A percentile compares a stretch with the other conserved stretches of the same genome.
phyloP scores from a whole-genome alignment of 2,888 invertebrate species.

The Rhagophthalmus giganteus region DNA sequence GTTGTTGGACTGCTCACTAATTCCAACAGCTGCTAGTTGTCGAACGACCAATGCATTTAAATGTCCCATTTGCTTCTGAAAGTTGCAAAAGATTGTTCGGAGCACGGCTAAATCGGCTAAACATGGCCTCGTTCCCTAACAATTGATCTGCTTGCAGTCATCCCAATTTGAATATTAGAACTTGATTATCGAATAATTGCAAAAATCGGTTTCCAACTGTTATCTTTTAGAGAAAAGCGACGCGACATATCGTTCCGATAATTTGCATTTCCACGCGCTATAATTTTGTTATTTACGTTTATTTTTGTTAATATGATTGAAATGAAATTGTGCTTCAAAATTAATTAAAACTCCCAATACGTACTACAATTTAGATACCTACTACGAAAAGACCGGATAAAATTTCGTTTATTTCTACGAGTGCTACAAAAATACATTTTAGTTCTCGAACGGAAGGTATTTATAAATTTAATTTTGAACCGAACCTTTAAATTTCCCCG shows the following conservation, averaged over 20 bases:
- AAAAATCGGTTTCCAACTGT: slow-evolving; percentile 9
- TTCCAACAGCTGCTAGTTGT: slow-evolving; percentile 26
- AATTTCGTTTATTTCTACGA: not conserved
- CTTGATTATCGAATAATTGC: slow-evolving; percentile 21
- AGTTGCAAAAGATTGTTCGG: slow-evolving; percentile 40
- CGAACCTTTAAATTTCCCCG: not conserved
- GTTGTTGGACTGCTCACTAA: slow-evolving; percentile 18
- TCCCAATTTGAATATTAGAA: slow-evolving; percentile 35
- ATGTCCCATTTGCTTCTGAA: slow-evolving; percentile 49
- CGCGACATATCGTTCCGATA: no score
- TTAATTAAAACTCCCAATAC: no score
- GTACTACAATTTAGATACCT: no score
- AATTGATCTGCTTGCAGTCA: slow-evolving; percentile 26
- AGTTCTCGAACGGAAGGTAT: not conserved
- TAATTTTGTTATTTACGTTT: no score
- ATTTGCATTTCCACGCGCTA: no score
- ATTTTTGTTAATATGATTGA: no score
- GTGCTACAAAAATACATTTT: not conserved
- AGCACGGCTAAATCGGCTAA: slow-evolving; percentile 35
- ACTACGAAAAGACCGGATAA: no score
- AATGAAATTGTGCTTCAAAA: no score
- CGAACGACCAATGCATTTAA: slow-evolving; percentile 52
- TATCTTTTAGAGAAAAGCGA: no score
- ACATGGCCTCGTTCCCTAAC: slow-evolving; percentile 31
- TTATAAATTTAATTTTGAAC: no score